Evolutionary conservation across 2,888 invertebrate species (phyloP), one percentile per base, ranked within the genome.

Genomic region (Hirtodrosophila cameraria): DNA sequence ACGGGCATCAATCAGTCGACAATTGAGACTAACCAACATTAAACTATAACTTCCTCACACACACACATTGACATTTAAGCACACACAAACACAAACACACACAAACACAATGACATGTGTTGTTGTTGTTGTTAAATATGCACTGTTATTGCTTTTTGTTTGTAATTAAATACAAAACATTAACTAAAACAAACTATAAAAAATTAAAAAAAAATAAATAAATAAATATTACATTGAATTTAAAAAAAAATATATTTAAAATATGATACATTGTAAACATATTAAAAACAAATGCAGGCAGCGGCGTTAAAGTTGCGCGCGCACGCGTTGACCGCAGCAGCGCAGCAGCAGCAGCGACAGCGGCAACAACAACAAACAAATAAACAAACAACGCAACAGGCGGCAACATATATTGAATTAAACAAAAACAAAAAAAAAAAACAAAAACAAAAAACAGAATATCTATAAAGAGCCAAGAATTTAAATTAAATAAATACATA

Each of bases 11-110:
- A 78, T 78, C 85, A 81, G 82, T 35, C 80, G 79, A 52, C 79
- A 80, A 80, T 85, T 80, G 79, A 83, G 69, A 79, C 79, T 85
- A 80, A 80, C 77, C 79, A 85, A 72, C 77, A 80, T 79, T 80
- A 85, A 80, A 85, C 80, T 85, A 46, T 79, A 85, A 80, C 83
- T 80, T 85, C 86, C 79, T 79, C 86, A 71, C 85, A 67, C 60
- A 35, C 52, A 74, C 43, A 55, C 13, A 30, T 31, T 42, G 35
- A 20, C 36, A 38, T 11, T 42, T 28, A 31, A n/a, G 20, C 27
- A 15, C 18, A 35, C 23, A 31, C 20, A 30, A 27, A 23, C 27
- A 11, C 16, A 9, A 18, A 36, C 46, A 18, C 13, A 42, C 39
- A 27, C 41, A 31, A 27, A 6, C 28, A 31, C 42, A 13, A 48